Percentiles rank a stretch among this genome's conserved stretches.
Evolutionary conservation across 1,140 invertebrate species (phyloP).

Genomic region (Micrasema longulum): DNA sequence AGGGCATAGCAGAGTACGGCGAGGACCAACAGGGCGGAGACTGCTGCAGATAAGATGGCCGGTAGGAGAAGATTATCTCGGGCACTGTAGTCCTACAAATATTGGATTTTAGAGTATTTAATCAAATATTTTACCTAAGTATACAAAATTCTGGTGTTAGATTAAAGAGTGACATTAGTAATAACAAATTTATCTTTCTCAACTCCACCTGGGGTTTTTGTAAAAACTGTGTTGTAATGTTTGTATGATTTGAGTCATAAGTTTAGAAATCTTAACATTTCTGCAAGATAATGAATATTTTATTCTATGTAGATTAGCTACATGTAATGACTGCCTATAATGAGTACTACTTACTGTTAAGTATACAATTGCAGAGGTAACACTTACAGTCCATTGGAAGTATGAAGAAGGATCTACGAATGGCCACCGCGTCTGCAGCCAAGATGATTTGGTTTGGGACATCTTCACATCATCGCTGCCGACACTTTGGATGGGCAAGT

Average conservation of each 20-base stretch:
- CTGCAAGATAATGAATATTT: no score
- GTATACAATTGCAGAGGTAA: no score
- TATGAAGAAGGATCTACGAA: slow-evolving; percentile 74
- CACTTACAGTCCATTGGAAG: slow-evolving; percentile 74
- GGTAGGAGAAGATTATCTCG: slow-evolving; percentile 64
- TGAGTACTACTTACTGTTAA: no score
- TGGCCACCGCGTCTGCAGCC: slow-evolving; percentile 65
- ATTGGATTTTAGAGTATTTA: no score
- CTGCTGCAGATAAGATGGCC: slow-evolving; percentile 61
- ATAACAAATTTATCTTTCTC: no score
- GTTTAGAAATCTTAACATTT: no score
- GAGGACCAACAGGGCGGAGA: slow-evolving; percentile 60
- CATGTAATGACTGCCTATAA: not conserved
- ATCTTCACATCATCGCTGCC: slow-evolving; percentile 60
- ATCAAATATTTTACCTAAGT: slow-evolving; percentile 25
- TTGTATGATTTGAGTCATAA: no score
- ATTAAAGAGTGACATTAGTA: no score
- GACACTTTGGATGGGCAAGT: slow-evolving; percentile 58
- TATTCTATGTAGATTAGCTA: not conserved
- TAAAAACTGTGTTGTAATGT: no score
- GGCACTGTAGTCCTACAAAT: slow-evolving; percentile 61
- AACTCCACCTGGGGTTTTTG: no score
- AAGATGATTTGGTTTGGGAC: slow-evolving; percentile 60
- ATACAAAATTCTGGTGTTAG: no score
- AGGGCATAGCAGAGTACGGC: slow-evolving; percentile 60